Conservation (phyloP, 1,140 invertebrate species). For the Gonioctena quinquepunctata region DNA sequence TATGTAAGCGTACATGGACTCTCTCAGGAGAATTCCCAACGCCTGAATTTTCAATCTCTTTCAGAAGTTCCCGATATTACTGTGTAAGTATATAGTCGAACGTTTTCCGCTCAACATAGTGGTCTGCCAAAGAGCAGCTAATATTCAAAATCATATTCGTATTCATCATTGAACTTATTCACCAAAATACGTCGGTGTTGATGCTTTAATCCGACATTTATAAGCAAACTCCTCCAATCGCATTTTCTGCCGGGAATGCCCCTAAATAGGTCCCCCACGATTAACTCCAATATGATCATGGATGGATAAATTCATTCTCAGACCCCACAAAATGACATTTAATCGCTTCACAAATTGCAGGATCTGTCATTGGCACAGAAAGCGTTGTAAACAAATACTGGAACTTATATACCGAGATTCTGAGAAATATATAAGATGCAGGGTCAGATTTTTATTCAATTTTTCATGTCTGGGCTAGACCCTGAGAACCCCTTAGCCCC, state of each 20-base stretch:
- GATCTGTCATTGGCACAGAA: neutral
- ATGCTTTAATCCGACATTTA: conserved; percentile 15
- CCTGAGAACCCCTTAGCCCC: too few species aligned
- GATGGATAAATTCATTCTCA: conserved; percentile 5
- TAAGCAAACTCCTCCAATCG: conserved; percentile 16
- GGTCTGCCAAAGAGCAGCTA: neutral
- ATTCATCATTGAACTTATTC: conserved; percentile 7
- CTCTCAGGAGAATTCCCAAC: too few species aligned
- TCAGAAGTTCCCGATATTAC: too few species aligned
- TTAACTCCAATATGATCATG: neutral
- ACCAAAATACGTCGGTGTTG: neutral
- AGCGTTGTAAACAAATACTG: neutral
- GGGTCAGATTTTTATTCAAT: too few species aligned
- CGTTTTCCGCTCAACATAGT: neutral
- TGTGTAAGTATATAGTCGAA: neutral
- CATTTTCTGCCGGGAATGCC: neutral
- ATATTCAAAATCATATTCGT: conserved; percentile 4
- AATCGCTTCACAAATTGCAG: neutral
- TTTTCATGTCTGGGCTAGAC: too few species aligned
- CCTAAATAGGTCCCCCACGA: neutral
- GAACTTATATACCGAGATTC: too few species aligned
- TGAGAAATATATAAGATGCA: too few species aligned
- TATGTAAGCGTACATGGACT: too few species aligned
- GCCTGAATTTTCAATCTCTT: too few species aligned
- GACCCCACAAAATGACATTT: neutral